Percentiles rank a stretch among this genome's conserved stretches.
These are phyloP conservation scores for Hyperoplus lanceolatus DNA, from an alignment of 2,797 vertebrate genomes.

Conservation along the genomic window DNA sequence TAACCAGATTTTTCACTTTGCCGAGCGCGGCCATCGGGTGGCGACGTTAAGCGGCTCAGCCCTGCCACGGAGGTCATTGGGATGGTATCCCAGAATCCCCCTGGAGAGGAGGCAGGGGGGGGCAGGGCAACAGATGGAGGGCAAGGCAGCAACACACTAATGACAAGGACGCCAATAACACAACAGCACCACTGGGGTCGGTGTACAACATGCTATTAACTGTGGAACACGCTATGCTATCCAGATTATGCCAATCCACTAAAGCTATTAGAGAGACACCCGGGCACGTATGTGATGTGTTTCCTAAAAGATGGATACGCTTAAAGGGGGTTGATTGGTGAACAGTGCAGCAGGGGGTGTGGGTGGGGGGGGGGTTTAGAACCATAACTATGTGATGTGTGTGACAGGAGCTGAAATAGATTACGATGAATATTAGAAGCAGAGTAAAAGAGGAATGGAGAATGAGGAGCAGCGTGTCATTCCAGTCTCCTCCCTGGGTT, in stretches of 20 bases:
- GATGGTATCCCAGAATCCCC: conserved; percentile 76
- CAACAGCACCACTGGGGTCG: conserved; percentile 56
- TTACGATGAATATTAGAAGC: conserved; percentile 60
- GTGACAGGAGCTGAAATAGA: conserved; percentile 54
- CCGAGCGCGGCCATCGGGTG: conserved; percentile 73
- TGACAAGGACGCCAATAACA: conserved; percentile 72
- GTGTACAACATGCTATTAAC: conserved; percentile 71
- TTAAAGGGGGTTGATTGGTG: conserved; percentile 11
- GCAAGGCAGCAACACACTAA: conserved; percentile 59
- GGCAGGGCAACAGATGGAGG: conserved; percentile 76
- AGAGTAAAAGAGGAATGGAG: conserved; percentile 42
- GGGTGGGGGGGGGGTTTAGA: conserved; percentile 17
- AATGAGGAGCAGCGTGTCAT: conserved; percentile 37
- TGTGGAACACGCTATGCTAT: conserved; percentile 48
- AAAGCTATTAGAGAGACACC: conserved; percentile 60
- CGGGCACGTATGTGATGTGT: conserved; percentile 30
- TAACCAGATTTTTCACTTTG: conserved; percentile 77
- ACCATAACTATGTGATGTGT: conserved; percentile 34
- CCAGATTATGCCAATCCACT: conserved; percentile 66
- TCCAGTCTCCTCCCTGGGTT: conserved; percentile 41
- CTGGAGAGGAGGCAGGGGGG: conserved; percentile 54
- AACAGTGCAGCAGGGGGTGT: conserved; percentile 32
- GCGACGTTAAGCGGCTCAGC: conserved; percentile 73
- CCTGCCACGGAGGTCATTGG: conserved; percentile 71
- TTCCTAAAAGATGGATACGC: conserved; percentile 28